Evolutionary conservation across 2,113 vertebrate genomes (phyloP), one percentile per base, ranked within the genome.

Genomic region (Colinus virginianus): DNA sequence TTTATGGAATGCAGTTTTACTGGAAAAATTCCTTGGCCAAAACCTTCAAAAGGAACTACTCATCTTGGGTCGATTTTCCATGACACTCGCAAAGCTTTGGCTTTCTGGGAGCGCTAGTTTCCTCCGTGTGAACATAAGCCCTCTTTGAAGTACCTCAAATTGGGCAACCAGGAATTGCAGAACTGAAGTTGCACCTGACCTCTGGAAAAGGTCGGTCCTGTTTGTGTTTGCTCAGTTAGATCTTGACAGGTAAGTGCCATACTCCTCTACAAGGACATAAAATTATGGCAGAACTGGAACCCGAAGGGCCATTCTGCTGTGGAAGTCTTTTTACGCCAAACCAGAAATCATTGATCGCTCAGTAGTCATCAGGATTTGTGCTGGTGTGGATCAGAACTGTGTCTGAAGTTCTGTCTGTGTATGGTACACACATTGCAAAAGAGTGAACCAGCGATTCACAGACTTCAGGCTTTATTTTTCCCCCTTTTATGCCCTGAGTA

Each of bases 1-100:
- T 95, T 96, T 89, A 87, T 93, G 95, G 94, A 96, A 96, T 96
- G 95, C 26, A 84, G 94, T 93, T 94, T 93, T 94, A 94, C 95
- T 93, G 95, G 95, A 95, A 96, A 96, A 96, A 93, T 90, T 93
- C 84, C 89, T 93, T 66, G 63, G 90, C 75, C 84, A 96, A 95
- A 95, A 90, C 78, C 81, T 93, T 96, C 90, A 95, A 94, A 96
- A 95, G 94, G 89, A 93, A 90, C 92, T 69, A 94, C 86, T 96
- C 92, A 95, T 92, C 92, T 87, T 83, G 63, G 55, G 78, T 89
- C 2, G 25, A 26, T 93, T 94, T 96, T 95, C 84, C 78, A 79
- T 59, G 87, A 87, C 94, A 96, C 87, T 92, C 78, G 55, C 67
- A 90, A 84, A 90, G 77, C 84, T 84, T 70, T 93, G 90, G 58